Evolutionary conservation across 2,888 invertebrate genomes (phyloP), one percentile per base, ranked within the genome.

Genomic region (Lasioglossum lativentre): DNA sequence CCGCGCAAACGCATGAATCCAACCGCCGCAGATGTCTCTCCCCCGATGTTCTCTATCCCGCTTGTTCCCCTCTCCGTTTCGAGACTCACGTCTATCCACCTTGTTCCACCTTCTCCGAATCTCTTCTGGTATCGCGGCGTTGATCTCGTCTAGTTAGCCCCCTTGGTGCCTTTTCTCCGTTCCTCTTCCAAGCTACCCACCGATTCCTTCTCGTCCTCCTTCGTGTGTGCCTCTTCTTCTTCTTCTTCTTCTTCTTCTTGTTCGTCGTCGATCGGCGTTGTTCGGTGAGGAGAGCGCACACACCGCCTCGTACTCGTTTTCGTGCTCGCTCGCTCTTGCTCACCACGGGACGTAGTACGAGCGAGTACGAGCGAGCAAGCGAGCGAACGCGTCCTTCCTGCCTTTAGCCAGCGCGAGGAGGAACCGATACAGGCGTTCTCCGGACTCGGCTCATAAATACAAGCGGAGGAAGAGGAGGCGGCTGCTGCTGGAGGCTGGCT

Each of bases 141-240:
- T 90, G 93, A 94, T 94, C 94, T 94, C 93, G 93, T 93, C 94
- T 94, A 94, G 93, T 94, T 94, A 93, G 93, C 90, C 91, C 91
- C 87, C 83, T 86, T 82, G 47, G 34, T 75, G 59, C 89, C 88
- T 73, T 87, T 88, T 86, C 52, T 86, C 84, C 74, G 78, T 56
- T 76, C 45, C 47, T 73, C 82, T 38, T 40, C 56, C 66, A 52
- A n/a, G 52, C 52, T 52, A 52, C n/a, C 52, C 52, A n/a, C 52
- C 52, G 52, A 52, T 52, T 52, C 30, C 45, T 19, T n/a, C 45
- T 47, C 12, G 52, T 30, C 47, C 40, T 23, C 74, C 30, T 27
- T 8, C 19, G 52, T 52, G 52, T 10, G 52, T 23, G 16, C n/a
- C 38, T 12, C 6, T 23, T 23, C 30, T 45, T 76, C 42, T 23